Conservation (phyloP, 2,113 vertebrate species). For the Odobenus rosmarus region DNA sequence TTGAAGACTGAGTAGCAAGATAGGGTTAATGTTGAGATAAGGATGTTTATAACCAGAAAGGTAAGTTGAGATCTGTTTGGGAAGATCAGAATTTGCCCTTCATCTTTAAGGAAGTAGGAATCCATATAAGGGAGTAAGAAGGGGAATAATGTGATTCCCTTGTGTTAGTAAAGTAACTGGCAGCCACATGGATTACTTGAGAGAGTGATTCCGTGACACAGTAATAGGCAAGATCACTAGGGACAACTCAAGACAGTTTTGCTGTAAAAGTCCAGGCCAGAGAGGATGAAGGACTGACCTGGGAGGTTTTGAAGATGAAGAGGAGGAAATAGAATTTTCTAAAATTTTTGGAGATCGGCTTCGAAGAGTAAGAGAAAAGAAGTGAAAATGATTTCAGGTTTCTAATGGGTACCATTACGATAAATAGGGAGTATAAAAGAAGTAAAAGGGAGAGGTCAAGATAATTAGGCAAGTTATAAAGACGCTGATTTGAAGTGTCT, state of each 20-base stretch:
- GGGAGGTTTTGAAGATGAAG: not conserved
- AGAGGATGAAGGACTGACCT: not conserved
- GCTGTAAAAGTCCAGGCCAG: not conserved
- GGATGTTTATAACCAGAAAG: not conserved
- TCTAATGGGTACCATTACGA: not conserved
- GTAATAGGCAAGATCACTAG: not conserved
- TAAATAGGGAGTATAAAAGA: not conserved
- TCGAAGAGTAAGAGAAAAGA: not conserved
- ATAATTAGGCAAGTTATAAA: not conserved
- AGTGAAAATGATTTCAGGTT: not conserved
- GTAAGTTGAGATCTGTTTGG: not conserved
- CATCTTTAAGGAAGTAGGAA: not conserved
- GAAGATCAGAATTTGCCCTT: not conserved
- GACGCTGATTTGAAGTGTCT: not conserved
- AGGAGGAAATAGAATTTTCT: not conserved
- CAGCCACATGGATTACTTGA: not conserved
- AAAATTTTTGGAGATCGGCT: not conserved
- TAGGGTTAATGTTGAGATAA: not conserved
- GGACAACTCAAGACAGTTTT: not conserved
- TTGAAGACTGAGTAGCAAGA: not conserved
- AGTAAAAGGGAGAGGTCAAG: not conserved
- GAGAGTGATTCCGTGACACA: not conserved
- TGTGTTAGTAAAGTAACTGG: not conserved
- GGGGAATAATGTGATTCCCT: not conserved
- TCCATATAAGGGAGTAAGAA: not conserved